Evolutionary conservation across 2,113 vertebrate species (phyloP), one percentile per base, ranked within the genome.

Genomic region (Anhinga rufa): DNA sequence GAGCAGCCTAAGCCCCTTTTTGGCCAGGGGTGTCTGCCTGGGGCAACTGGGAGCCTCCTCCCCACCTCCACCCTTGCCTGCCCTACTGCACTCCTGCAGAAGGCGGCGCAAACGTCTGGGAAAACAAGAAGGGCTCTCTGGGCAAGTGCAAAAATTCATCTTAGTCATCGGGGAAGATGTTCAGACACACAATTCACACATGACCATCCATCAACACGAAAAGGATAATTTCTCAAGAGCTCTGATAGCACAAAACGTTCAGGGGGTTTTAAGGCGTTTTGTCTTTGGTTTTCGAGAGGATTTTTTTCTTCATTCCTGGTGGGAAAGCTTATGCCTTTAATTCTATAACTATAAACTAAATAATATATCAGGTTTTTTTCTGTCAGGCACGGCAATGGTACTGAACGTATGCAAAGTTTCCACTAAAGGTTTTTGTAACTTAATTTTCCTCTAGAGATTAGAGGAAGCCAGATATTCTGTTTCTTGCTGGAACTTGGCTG

Each of bases 361-460:
- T 97, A 97, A 97, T 96, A 97, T 91, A 96, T 97, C 91, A 93
- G 72, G 69, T 55, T 55, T 95, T 68, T 81, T 86, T 42, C 93
- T 97, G 96, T 97, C 93, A 97, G 91, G 94, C 88, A 95, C 76
- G 77, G 95, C 96, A 97, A 94, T 92, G 76, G 92, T 88, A 90
- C 93, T 84, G 95, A 95, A 95, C 4, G 86, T 87, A 94, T 97
- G 96, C 94, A 96, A 96, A 97, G 96, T 97, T 97, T 98, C 96
- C 94, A 96, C 93, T 95, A 89, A 96, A 97, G 96, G 96, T 95
- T 97, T 98, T 95, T 97, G 96, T 97, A 97, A 97, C 95, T 84
- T 97, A 97, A 97, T 98, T 98, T 97, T 96, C 95, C 97, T 96
- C 97, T 76, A 82, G 97, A 97, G 97, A 97, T 94, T 97, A 97